These are phyloP conservation scores for Dromococcyx pavoninus DNA, from an alignment of 2,797 vertebrate genomes.

Conservation along the genomic window DNA sequence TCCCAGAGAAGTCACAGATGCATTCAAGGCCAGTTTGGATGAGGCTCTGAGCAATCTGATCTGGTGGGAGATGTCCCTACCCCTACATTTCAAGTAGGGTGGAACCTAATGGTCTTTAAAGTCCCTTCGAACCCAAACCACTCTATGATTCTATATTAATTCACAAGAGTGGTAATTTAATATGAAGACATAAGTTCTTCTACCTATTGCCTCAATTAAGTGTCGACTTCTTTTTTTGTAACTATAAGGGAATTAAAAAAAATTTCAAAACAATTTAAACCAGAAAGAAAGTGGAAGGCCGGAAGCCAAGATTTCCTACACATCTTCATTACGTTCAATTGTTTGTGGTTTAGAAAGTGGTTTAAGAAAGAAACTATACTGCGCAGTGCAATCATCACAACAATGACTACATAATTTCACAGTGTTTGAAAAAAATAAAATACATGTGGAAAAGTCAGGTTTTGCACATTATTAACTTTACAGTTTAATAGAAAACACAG, in stretches of 20 bases:
- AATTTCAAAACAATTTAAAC: neutral
- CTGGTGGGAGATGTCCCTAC: too few species aligned
- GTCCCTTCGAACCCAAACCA: too few species aligned
- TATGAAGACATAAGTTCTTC: neutral
- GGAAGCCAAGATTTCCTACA: neutral
- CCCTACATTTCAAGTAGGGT: too few species aligned
- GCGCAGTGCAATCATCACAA: neutral
- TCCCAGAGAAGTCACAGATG: too few species aligned
- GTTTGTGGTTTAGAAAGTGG: neutral
- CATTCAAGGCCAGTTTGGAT: too few species aligned
- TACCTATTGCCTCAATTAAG: neutral
- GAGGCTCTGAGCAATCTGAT: too few species aligned
- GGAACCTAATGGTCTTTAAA: too few species aligned
- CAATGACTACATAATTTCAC: neutral
- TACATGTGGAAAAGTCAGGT: neutral
- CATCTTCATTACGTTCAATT: neutral
- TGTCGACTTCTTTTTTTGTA: neutral
- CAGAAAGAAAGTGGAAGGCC: neutral
- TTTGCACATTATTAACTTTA: slow-evolving; percentile 6
- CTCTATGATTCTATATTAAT: neutral
- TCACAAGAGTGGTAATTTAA: neutral
- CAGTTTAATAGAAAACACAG: slow-evolving; percentile 8
- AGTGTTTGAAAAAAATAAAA: neutral
- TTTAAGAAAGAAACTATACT: neutral
- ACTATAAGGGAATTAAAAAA: neutral